Evolutionary conservation across 2,113 vertebrate genomes (phyloP).

Genomic region (Hyperopisus bebe): DNA sequence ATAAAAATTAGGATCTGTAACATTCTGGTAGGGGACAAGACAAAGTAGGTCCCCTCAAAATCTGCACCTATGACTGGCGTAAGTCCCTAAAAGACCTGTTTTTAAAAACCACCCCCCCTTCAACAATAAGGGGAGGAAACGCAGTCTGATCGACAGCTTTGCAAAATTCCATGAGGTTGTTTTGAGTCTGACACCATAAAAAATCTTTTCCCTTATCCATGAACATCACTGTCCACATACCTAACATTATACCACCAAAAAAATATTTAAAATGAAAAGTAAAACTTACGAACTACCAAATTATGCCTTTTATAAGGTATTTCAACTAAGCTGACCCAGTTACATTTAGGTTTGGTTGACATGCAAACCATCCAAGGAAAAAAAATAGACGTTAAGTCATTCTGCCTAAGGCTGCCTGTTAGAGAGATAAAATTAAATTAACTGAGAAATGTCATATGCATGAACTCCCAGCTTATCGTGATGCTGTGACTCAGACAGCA

Average conservation of each 20-base stretch:
- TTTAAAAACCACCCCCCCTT: neutral
- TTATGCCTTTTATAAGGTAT: neutral
- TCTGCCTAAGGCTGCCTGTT: neutral
- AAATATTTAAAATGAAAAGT: neutral
- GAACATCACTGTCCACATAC: neutral
- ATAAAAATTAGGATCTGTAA: neutral
- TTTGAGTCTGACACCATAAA: neutral
- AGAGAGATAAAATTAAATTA: neutral
- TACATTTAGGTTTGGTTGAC: neutral
- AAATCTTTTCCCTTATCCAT: neutral
- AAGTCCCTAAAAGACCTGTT: neutral
- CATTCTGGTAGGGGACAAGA: neutral
- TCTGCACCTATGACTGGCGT: neutral
- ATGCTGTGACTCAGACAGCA: neutral
- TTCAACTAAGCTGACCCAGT: neutral
- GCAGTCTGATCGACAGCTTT: neutral
- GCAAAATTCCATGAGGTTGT: neutral
- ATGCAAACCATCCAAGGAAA: neutral
- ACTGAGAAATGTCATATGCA: neutral
- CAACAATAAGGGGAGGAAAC: neutral
- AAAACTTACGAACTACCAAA: neutral
- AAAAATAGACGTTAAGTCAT: neutral
- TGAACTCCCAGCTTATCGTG: neutral
- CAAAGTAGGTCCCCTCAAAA: neutral
- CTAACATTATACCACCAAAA: neutral